These are phyloP conservation scores for Endomychus coccineus DNA, from an alignment of 2,888 invertebrate genomes.

Conservation along the genomic window DNA sequence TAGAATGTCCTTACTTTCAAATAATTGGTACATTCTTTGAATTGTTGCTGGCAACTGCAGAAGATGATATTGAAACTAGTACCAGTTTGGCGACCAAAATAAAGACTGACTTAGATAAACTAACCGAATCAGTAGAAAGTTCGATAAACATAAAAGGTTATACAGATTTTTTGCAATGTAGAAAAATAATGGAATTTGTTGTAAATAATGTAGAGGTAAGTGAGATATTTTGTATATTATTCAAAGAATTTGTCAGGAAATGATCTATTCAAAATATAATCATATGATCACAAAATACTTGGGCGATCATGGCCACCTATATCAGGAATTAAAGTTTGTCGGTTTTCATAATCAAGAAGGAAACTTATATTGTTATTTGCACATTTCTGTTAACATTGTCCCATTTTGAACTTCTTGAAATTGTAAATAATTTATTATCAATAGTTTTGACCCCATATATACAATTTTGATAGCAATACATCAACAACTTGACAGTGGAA, in stretches of 20 bases:
- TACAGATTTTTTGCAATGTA: conserved; percentile 39
- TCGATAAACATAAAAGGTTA: conserved; percentile 38
- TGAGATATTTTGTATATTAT: too few species aligned
- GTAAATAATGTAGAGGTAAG: conserved; percentile 58
- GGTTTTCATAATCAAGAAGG: too few species aligned
- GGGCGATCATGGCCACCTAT: background rate
- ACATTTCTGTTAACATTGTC: too few species aligned
- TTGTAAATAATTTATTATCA: too few species aligned
- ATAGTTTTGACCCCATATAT: too few species aligned
- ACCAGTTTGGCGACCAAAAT: conserved; percentile 8
- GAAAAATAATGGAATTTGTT: conserved; percentile 49
- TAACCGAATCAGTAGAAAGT: conserved; percentile 31
- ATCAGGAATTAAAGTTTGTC: conserved; percentile 5
- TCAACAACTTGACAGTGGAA: too few species aligned
- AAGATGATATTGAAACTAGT: conserved; percentile 16
- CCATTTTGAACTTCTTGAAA: too few species aligned
- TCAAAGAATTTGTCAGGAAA: too few species aligned
- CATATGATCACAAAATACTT: conserved; percentile 3
- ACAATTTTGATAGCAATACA: too few species aligned
- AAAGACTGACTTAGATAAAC: conserved; percentile 20
- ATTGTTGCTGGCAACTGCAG: conserved; percentile 27
- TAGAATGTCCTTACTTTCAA: conserved; percentile 32
- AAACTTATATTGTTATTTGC: too few species aligned
- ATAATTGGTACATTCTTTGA: conserved; percentile 32
- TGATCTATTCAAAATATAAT: background rate